These are phyloP conservation scores for Galleria mellonella DNA, from an alignment of 1,140 invertebrate genomes.

Conservation along the genomic window DNA sequence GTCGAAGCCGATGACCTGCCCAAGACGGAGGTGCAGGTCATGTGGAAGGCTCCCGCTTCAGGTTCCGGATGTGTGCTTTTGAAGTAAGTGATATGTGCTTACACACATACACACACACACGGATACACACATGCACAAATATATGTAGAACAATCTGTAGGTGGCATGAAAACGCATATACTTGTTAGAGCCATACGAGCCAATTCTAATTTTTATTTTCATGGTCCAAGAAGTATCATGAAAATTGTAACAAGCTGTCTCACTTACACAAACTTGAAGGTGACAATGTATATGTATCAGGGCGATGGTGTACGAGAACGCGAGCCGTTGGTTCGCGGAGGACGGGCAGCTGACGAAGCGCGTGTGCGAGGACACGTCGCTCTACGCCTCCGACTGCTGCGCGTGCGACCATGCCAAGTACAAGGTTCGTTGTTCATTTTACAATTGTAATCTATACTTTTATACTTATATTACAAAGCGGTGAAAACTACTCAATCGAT, in stretches of 20 bases:
- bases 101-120: too few relatives aligned
- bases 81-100: conserved; percentile 75
- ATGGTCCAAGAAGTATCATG: too few relatives aligned
- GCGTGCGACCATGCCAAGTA: conserved; percentile 95
- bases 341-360: conserved; percentile 88
- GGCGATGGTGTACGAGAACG: conserved; percentile 91
- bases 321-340: conserved; percentile 91
- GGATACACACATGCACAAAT: too few relatives aligned
- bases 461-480: too few relatives aligned
- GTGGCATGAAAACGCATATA: too few relatives aligned
- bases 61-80: conserved; percentile 91
- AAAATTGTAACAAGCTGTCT: too few relatives aligned
- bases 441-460: neutral
- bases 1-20: conserved; percentile 84
- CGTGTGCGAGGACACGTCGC: conserved; percentile 86
- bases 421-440: conserved; percentile 75
- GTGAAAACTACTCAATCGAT: too few relatives aligned
- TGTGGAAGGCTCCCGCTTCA: conserved; percentile 90
- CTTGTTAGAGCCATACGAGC: too few relatives aligned
- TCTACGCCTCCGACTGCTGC: conserved; percentile 80
- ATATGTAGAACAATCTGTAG: too few relatives aligned
- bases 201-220: too few relatives aligned
- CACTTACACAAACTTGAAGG: too few relatives aligned
- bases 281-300: conserved; percentile 67
- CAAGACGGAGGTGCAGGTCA: conserved; percentile 91